Evolutionary conservation across 2,113 vertebrate genomes (phyloP).

Genomic region (Rafetus swinhoei): DNA sequence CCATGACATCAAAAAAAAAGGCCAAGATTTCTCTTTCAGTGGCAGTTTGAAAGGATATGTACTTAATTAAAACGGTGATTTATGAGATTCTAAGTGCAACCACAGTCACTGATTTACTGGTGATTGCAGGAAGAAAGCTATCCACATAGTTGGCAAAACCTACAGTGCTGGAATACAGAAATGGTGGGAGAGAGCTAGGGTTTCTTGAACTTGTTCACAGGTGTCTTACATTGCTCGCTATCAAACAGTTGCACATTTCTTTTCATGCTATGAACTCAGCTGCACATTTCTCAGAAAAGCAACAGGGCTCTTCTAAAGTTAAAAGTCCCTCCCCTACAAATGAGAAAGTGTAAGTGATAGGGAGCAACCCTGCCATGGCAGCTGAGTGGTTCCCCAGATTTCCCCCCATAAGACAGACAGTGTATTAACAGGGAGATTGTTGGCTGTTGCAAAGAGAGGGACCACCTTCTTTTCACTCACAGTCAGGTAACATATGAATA

Average conservation of each 20-base stretch:
- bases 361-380: not conserved
- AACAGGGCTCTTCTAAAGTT: not conserved
- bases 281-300: not conserved
- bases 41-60: constrained; percentile 65
- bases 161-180: not conserved
- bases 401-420: not conserved
- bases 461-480: not conserved
- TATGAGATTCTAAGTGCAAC: constrained; percentile 49
- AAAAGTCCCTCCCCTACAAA: not conserved
- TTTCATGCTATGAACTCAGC: not conserved
- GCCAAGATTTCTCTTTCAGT: constrained; percentile 55
- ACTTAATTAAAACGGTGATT: constrained; percentile 68
- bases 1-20: constrained; percentile 64
- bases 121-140: constrained; percentile 49
- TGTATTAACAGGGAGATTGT: not conserved
- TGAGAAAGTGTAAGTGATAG: not conserved
- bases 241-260: not conserved
- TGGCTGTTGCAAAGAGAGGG: not conserved
- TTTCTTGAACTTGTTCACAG: not conserved
- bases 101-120: constrained; percentile 29
- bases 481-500: not conserved
- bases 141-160: not conserved
- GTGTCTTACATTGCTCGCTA: not conserved
- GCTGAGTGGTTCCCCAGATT: not conserved
- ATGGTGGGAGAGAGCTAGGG: not conserved